Conservation (phyloP, 2,888 invertebrate species). For the Caenorhabditis zanzibari region DNA sequence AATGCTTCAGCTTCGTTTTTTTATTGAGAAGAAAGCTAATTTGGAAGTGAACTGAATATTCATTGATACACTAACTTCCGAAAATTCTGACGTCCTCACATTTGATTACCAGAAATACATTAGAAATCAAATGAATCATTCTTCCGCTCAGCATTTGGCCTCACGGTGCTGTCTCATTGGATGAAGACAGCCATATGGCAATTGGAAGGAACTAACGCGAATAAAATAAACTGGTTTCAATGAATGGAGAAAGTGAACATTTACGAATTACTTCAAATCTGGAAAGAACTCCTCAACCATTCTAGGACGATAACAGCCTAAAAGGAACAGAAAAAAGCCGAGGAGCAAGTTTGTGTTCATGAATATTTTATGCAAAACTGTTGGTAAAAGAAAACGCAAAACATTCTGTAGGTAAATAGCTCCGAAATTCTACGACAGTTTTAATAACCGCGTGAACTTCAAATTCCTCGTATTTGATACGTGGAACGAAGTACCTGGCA, state of each 20-base stretch:
- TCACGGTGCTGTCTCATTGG: not conserved
- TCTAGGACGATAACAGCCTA: not conserved
- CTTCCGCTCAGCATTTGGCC: not conserved
- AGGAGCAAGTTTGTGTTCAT: constrained; percentile 20
- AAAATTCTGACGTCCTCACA: too few relatives aligned
- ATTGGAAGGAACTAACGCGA: not conserved
- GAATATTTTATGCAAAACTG: constrained; percentile 25
- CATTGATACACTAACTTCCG: too few relatives aligned
- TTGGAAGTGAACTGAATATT: too few relatives aligned
- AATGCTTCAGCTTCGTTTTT: not conserved
- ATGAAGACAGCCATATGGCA: not conserved
- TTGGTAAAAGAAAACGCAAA: not conserved
- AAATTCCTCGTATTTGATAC: not conserved
- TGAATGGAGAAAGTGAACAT: not conserved
- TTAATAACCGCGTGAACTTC: too few relatives aligned
- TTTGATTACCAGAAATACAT: constrained; percentile 1
- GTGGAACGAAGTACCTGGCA: not conserved
- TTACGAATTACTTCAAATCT: not conserved
- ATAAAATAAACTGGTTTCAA: not conserved
- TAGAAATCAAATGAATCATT: constrained; percentile 27
- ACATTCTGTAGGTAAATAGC: too few relatives aligned
- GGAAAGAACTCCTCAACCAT: not conserved
- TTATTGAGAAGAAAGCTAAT: not conserved
- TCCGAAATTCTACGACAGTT: too few relatives aligned
- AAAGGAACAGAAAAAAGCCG: not conserved